Conservation (phyloP, 2,113 vertebrate genomes). For the Psilopsiagon aymara region DNA sequence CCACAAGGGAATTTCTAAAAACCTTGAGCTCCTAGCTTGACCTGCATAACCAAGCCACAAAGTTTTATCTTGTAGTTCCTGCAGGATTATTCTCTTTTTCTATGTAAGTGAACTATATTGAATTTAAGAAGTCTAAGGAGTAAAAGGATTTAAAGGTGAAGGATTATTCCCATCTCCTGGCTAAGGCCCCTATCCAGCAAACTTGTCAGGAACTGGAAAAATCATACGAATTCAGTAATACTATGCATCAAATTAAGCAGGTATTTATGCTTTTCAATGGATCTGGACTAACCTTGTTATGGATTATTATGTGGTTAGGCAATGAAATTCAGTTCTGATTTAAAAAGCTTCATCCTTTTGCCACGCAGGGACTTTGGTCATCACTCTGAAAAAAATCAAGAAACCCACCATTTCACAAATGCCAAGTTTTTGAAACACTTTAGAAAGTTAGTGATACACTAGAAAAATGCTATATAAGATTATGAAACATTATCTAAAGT, state of each 20-base stretch:
- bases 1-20: constrained; percentile 21
- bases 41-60: not conserved
- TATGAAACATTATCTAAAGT: not conserved
- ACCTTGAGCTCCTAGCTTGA: not conserved
- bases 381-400: not conserved
- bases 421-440: not conserved
- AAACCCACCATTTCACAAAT: not conserved
- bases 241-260: constrained; percentile 7
- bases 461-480: not conserved
- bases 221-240: not conserved
- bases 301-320: not conserved
- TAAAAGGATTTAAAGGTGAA: constrained; percentile 23
- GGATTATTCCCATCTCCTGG: not conserved
- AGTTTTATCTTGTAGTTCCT: not conserved
- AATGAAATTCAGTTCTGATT: not conserved
- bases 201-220: not conserved
- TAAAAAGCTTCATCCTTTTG: not conserved
- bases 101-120: not conserved
- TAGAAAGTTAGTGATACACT: not conserved
- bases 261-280: not conserved
- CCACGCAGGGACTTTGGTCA: not conserved
- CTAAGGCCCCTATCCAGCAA: not conserved
- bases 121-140: not conserved
- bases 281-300: not conserved
- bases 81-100: constrained; percentile 11